Evolutionary conservation across 1,140 invertebrate species (phyloP).

Genomic region (Dendroctonus valens): DNA sequence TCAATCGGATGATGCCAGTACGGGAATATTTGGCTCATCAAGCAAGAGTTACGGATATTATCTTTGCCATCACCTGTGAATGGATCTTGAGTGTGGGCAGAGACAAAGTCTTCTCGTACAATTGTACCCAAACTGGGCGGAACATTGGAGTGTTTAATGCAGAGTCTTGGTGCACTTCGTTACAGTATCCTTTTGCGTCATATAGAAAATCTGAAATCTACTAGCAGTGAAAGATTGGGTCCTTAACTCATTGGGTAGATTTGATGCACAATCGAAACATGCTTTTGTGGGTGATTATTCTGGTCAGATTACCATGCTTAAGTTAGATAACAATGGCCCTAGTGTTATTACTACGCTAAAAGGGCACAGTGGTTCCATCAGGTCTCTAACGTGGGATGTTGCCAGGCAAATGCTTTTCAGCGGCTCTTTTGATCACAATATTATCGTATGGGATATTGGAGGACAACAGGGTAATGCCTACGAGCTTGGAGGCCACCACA

Average conservation of each 20-base stretch:
- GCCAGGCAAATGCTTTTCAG: conserved; percentile 87
- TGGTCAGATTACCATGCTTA: conserved; percentile 94
- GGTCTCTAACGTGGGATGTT: conserved; percentile 88
- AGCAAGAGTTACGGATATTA: conserved; percentile 81
- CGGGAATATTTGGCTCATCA: conserved; percentile 90
- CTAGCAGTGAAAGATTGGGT: neutral
- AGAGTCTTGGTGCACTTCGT: conserved; percentile 85
- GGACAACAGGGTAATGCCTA: conserved; percentile 94
- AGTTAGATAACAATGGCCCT: conserved; percentile 74
- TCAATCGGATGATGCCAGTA: conserved; percentile 85
- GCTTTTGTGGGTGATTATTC: conserved; percentile 96
- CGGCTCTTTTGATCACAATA: conserved; percentile 91
- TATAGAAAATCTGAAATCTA: neutral
- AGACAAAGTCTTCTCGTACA: conserved; percentile 94
- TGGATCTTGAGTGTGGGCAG: conserved; percentile 91
- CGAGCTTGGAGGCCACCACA: conserved; percentile 89
- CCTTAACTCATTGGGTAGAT: conserved; percentile 59
- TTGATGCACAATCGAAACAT: conserved; percentile 91
- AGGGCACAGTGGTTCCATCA: conserved; percentile 87
- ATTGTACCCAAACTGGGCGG: conserved; percentile 85
- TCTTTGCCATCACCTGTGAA: conserved; percentile 75
- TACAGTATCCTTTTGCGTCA: conserved; percentile 80
- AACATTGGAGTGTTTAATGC: conserved; percentile 82
- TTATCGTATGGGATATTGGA: conserved; percentile 99
- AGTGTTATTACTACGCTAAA: conserved; percentile 87